These are phyloP conservation scores for Conger conger DNA, from an alignment of 2,113 vertebrate genomes.

Conservation along the genomic window DNA sequence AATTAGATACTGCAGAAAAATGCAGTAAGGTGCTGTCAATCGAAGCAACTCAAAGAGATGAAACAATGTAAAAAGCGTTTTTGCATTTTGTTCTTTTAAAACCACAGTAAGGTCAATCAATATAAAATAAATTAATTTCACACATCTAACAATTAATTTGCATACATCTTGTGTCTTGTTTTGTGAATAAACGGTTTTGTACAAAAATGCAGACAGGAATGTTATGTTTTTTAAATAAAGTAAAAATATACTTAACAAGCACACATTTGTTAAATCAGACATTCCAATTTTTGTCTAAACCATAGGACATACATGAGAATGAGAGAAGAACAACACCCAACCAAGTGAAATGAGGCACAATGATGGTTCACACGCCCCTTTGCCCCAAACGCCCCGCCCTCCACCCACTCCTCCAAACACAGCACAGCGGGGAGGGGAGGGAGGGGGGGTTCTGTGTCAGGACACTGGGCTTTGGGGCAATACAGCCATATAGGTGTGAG, in stretches of 20 bases:
- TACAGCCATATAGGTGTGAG: constrained; percentile 46
- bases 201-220: background rate
- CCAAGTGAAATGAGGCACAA: constrained; percentile 28
- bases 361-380: background rate
- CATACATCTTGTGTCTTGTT: background rate
- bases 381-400: background rate
- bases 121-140: constrained; percentile 11
- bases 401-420: background rate
- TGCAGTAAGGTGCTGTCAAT: background rate
- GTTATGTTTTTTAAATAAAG: background rate
- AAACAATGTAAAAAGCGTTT: background rate
- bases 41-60: background rate
- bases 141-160: background rate
- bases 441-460: background rate
- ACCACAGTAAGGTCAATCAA: constrained; percentile 14
- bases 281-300: constrained; percentile 21
- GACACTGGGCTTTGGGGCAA: constrained; percentile 42
- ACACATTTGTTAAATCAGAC: background rate
- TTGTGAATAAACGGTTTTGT: background rate
- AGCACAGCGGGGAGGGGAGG: no score
- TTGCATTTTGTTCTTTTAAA: background rate
- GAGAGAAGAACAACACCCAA: background rate
- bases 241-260: constrained; percentile 1
- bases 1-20: background rate
- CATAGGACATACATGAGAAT: background rate